Evolutionary conservation across 2,888 invertebrate species (phyloP), one percentile per base, ranked within the genome.

Genomic region (Chrysolina haemoptera): DNA sequence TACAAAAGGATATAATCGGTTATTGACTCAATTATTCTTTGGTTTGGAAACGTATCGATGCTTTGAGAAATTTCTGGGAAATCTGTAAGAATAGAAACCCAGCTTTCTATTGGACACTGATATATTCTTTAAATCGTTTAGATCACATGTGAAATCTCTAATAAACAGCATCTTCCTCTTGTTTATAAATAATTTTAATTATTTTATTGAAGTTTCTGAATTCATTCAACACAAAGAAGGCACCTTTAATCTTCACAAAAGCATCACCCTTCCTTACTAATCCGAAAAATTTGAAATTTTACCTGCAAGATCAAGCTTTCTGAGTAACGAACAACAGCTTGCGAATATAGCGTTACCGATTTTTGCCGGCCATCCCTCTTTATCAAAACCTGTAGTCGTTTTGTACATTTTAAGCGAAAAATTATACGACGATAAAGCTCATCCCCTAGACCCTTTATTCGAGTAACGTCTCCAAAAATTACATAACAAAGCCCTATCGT

Each of bases 391-490:
- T 68, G 72, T 64, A 68, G 55, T 22, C 55, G 62, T 68, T 70
- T 71, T 68, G 41, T 75, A 68, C 53, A 70, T 74, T 75, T 78
- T 64, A 71, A 76, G 74, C 75, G 71, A 78, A 77, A 78, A 75
- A 76, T 76, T 75, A 76, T 76, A 65, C 76, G 68, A 70, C 74
- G 48, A 70, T 55, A 74, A 75, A 67, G 70, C 62, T 20, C 70
- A 70, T 73, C 73, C 74, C 70, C 22, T 68, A 59, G 66, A 71
- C 75, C 75, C 73, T 71, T 68, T 22, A 62, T 40, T 43, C 20
- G 66, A 67, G 59, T 14, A 65, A 59, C 77, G 81, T 81, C 81
- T 79, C 79, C 78, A 79, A 79, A 81, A 82, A 82, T 79, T 80
- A 73, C 74, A 74, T 71, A 74, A 79, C 79, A 80, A 82, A 70